These are phyloP conservation scores for Cyaniris semiargus DNA, from an alignment of 2,888 invertebrate species.

Conservation along the genomic window DNA sequence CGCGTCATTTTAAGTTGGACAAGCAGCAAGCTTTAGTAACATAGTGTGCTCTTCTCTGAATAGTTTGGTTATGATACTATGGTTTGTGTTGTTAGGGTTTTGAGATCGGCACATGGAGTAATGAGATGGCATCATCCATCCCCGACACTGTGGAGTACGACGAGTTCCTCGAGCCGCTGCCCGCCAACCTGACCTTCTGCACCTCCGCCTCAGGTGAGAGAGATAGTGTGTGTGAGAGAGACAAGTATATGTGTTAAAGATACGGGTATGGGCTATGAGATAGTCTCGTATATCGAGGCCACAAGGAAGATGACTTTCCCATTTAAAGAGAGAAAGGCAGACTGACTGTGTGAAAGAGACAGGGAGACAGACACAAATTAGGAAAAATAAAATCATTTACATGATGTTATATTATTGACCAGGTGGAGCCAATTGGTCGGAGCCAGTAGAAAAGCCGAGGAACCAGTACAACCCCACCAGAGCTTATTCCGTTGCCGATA, in stretches of 20 bases:
- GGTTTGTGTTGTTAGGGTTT: slow-evolving; percentile 75
- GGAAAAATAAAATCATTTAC: not conserved
- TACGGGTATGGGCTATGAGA: not conserved
- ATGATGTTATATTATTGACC: not conserved
- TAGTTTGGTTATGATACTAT: too few relatives aligned
- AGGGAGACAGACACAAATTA: too few relatives aligned
- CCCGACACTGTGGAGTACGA: slow-evolving; percentile 65
- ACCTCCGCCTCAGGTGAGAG: slow-evolving; percentile 71
- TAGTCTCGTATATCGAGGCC: too few relatives aligned
- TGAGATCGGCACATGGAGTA: slow-evolving; percentile 95
- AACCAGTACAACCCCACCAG: slow-evolving; percentile 50
- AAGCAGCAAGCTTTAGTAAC: too few relatives aligned
- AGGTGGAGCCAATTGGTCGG: slow-evolving; percentile 74
- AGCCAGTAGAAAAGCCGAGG: slow-evolving; percentile 60
- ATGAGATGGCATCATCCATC: slow-evolving; percentile 88
- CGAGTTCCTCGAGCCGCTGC: slow-evolving; percentile 77
- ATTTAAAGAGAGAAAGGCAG: too few relatives aligned
- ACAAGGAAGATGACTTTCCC: too few relatives aligned
- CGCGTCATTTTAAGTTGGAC: too few relatives aligned
- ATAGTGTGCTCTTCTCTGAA: too few relatives aligned
- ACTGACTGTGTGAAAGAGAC: too few relatives aligned
- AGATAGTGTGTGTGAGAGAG: not conserved
- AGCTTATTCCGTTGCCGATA: slow-evolving; percentile 69
- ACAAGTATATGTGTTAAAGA: not conserved
- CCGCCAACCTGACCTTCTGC: slow-evolving; percentile 83